These are phyloP conservation scores for Marisa cornuarietis DNA, from an alignment of 1,140 invertebrate genomes.

Conservation along the genomic window DNA sequence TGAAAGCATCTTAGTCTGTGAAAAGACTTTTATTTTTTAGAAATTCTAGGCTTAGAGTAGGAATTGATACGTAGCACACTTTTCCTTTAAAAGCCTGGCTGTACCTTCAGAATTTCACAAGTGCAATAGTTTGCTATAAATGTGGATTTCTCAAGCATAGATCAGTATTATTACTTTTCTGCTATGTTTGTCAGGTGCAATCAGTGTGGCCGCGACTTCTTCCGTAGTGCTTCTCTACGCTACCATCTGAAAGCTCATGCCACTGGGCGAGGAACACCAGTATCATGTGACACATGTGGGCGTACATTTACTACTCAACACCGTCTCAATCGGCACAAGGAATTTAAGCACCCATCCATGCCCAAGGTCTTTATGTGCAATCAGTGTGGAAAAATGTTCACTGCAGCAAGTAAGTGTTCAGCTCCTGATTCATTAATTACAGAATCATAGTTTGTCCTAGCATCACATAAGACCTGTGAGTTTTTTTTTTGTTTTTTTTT, in stretches of 20 bases:
- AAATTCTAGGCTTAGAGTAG: too few relatives aligned
- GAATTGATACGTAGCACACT: too few relatives aligned
- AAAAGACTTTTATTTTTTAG: too few relatives aligned
- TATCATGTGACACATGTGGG: constrained; percentile 41
- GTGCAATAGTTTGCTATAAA: too few relatives aligned
- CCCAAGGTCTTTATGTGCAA: constrained; percentile 40
- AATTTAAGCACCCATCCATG: constrained; percentile 46
- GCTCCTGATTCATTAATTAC: not conserved
- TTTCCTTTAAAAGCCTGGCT: too few relatives aligned
- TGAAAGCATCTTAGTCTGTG: too few relatives aligned
- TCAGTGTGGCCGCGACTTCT: constrained; percentile 48
- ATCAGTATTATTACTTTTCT: not conserved
- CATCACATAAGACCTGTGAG: not conserved
- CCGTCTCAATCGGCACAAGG: constrained; percentile 40
- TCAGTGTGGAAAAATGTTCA: constrained; percentile 46
- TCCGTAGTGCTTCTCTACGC: constrained; percentile 35
- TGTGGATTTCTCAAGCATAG: not conserved
- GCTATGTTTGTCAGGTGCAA: constrained; percentile 39
- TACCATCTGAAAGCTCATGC: constrained; percentile 49
- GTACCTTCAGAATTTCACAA: too few relatives aligned
- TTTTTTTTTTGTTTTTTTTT: not conserved
- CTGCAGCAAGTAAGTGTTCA: constrained; percentile 42
- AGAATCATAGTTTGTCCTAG: too few relatives aligned
- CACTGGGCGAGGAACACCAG: constrained; percentile 37
- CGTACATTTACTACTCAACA: constrained; percentile 40